These are phyloP conservation scores for Pyrgilauda ruficollis DNA, from an alignment of 2,113 vertebrate genomes.

Conservation along the genomic window DNA sequence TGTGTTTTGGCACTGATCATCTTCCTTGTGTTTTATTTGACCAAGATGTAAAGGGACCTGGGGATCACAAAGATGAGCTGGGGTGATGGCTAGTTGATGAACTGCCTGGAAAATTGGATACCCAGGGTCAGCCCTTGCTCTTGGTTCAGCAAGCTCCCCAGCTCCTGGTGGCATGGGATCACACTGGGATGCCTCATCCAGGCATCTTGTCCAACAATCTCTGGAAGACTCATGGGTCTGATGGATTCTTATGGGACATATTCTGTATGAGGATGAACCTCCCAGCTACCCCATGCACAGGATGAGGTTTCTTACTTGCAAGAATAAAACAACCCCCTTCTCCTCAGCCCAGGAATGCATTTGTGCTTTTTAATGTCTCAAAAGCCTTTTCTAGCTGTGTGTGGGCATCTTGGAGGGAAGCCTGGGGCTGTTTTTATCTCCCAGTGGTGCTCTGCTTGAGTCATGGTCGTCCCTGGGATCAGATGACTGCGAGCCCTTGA, in stretches of 20 bases:
- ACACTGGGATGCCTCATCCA: background rate
- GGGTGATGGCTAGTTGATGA: background rate
- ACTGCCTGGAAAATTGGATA: background rate
- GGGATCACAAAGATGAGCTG: accelerated
- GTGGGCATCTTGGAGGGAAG: background rate
- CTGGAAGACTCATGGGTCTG: background rate
- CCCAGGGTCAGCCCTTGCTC: background rate
- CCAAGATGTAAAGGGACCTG: accelerated
- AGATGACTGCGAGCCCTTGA: too few species aligned
- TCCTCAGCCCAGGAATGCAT: background rate
- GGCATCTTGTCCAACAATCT: background rate
- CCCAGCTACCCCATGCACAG: background rate
- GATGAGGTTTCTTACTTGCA: background rate
- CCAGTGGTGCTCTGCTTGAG: background rate
- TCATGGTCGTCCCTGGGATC: too few species aligned
- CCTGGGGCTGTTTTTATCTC: background rate
- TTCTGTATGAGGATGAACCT: background rate
- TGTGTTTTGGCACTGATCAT: background rate
- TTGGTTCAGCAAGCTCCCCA: accelerated
- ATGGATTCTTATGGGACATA: background rate
- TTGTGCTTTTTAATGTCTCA: background rate
- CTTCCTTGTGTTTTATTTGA: background rate
- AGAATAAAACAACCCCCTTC: background rate
- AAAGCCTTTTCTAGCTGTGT: background rate
- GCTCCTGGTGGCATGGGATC: background rate